Base-by-base conservation (phyloP, 2,888 invertebrate species). In the Empis stercorea region DNA sequence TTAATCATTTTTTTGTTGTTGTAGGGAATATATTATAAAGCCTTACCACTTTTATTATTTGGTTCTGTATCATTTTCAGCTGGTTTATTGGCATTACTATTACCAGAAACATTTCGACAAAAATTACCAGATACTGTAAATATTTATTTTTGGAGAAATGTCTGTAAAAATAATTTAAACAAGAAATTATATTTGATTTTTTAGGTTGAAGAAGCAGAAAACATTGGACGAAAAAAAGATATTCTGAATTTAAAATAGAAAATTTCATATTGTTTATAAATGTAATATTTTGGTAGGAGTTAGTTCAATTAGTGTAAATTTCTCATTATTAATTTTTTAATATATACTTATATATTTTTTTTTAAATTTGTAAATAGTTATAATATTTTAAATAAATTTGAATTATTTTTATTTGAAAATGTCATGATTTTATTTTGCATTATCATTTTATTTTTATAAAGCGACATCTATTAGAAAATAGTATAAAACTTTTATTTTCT, bases 51-150 rank as follows among this genome's bases (percentile, higher is more conserved):
- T 58, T 52, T 78, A 16, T 56, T 78, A 39, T 79, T 78, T 59
- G 77, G 76, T 10, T 61, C 59, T 3, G 63, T 71, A 10, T 74
- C 77, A 10, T 57, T 76, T 13, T 43, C 71, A 14, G 76, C 76
- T 6, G 76, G 74, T 13, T 27, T 74, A 2, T 53, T 77, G 32
- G 72, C 74, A 0, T 59, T 79, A n/a, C 64, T 75, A 44, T 60
- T 81, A 51, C 80, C 80, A 1, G 80, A 81, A 70, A 81, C 81
- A 9, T 69, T 76, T 53, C 75, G 74, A 39, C 68, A 65, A 42
- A 76, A 76, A 55, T 60, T 81, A 45, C 80, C 80, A 2, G 79
- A 80, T 62, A 78, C 76, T 23, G 71, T 77, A 44, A 65, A 53
- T 42, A 11, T 13, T 10, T 10, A 37, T 6, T 16, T 39, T 45